Evolutionary conservation across 1,140 invertebrate genomes (phyloP).

Genomic region (Drosophila ohnishii): DNA sequence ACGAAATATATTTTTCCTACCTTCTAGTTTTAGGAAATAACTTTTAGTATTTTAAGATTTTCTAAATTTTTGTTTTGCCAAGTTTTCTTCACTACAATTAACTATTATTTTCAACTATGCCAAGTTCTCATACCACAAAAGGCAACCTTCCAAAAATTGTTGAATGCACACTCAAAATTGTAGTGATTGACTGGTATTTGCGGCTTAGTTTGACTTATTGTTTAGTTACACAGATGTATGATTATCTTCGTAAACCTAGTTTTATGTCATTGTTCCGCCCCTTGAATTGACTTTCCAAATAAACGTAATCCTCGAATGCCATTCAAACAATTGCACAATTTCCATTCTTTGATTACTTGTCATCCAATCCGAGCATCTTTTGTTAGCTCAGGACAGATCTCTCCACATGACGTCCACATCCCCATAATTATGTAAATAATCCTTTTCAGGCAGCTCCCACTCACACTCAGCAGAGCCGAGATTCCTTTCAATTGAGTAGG

Average conservation of each 20-base stretch:
- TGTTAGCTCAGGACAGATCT: conserved; percentile 32
- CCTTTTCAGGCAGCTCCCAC: conserved; percentile 16
- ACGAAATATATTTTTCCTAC: neutral
- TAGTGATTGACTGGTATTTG: neutral
- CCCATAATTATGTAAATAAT: conserved; percentile 66
- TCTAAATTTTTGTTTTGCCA: too few relatives aligned
- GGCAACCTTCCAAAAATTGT: neutral
- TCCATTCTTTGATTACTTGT: conserved; percentile 35
- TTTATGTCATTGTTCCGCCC: neutral
- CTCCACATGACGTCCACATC: conserved; percentile 19
- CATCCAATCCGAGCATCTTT: conserved; percentile 37
- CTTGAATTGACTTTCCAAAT: neutral
- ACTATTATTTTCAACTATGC: too few relatives aligned
- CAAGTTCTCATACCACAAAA: neutral
- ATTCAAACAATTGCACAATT: conserved; percentile 47
- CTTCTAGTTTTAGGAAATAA: neutral
- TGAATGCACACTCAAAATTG: neutral
- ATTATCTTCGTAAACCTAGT: neutral
- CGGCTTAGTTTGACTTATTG: neutral
- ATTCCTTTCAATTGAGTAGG: conserved; percentile 56
- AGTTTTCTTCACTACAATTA: neutral
- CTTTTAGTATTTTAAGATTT: neutral
- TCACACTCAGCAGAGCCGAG: conserved; percentile 17
- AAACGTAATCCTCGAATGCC: conserved; percentile 12
- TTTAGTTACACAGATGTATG: neutral